Evolutionary conservation across 2,888 invertebrate genomes (phyloP), one percentile per base, ranked within the genome.

Genomic region (Megastigmus dorsalis): DNA sequence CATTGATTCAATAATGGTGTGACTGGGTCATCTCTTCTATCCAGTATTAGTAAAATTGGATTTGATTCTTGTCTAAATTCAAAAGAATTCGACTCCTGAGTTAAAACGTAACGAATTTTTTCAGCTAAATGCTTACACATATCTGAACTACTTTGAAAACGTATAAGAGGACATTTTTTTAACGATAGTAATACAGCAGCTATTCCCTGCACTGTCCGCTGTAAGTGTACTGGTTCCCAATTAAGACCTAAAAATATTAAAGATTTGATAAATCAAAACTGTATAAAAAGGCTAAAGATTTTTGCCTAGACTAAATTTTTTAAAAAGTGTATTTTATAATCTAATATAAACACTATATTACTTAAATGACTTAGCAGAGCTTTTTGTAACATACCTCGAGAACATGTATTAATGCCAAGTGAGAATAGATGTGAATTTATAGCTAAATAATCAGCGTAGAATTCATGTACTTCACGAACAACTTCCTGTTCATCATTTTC

Each of bases 401-500:
- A 90, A 82, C 94, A 94, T 26, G 91, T 91, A 6, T 91, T 90
- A 76, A 95, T 92, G 79, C 94, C 95, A 74, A 96, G 90, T 0
- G 95, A 95, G 89, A 97, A 98, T 79, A 98, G 90, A 89, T 98
- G 97, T 10, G 97, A 94, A 88, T 95, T 95, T 5, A 99, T 93
- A 5, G 98, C 96, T 75, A 99, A 91, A 88, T 94, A 98, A 90
- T 99, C 99, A 2, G 96, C 97, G 88, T 98, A 99, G 83, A 97
- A 94, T 89, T 99, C 99, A 87, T 98, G 95, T 0, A 99, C 94
- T 89, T 98, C 98, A 77, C 97, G 90, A 13, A 99, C 99, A 0
- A 96, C 94, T 90, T 99, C 99, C 86, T 97, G 97, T 88, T 99
- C 98, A 88, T 99, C 99, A 82, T 96, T 96, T 89, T 99, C 99